Conservation (phyloP, 2,113 vertebrate species). For the Turdus rufiventris region DNA sequence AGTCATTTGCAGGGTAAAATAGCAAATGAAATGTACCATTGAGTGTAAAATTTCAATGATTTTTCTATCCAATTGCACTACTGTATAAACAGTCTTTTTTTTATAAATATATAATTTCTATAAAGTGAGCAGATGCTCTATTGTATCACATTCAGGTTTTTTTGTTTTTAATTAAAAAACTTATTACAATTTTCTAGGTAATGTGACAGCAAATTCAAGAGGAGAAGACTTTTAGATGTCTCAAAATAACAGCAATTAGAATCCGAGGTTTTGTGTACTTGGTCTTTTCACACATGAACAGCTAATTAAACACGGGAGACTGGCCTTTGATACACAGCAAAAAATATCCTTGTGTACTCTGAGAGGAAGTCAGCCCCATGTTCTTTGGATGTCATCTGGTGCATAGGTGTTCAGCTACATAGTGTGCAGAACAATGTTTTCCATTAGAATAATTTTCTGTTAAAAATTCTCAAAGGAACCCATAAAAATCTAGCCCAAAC, state of each 20-base stretch:
- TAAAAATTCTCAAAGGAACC: neutral
- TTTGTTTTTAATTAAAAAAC: neutral
- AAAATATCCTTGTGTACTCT: neutral
- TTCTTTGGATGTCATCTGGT: neutral
- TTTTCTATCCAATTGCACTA: neutral
- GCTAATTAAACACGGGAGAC: constrained; percentile 22
- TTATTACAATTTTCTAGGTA: neutral
- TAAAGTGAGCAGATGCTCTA: neutral
- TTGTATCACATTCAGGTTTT: neutral
- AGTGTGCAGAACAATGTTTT: neutral
- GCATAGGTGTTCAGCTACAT: neutral
- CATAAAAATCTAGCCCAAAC: neutral
- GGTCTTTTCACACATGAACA: neutral
- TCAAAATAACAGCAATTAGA: constrained; percentile 14
- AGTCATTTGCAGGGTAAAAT: neutral
- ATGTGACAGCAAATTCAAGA: neutral
- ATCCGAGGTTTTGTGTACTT: neutral
- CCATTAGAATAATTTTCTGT: neutral
- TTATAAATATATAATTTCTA: neutral
- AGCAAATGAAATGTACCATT: neutral
- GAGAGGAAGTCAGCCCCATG: neutral
- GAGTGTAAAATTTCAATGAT: neutral
- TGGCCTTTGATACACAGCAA: neutral
- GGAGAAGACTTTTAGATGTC: neutral
- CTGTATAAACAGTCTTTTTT: neutral